Base-by-base conservation (phyloP, 2,797 vertebrate genomes). In the Phoeniculus purpureus region DNA sequence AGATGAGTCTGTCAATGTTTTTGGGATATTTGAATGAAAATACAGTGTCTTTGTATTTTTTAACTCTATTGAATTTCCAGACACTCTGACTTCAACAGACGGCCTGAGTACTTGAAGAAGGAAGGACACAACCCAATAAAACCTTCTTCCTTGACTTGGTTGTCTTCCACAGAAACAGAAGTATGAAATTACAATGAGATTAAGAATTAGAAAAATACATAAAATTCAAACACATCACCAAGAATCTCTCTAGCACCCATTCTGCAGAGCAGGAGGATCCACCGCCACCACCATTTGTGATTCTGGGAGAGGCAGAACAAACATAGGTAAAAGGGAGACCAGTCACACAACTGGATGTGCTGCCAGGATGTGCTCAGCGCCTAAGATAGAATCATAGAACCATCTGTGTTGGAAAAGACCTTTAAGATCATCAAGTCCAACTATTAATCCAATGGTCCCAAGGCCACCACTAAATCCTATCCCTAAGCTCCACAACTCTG, bases 281-380 rank as follows among this genome's bases (percentile, higher is more conserved):
- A 81, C 5, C n/a, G 78, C 5, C 4, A 61, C 2, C 0, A 16
- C 7, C 2, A 16, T 3, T 72, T 85, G 51, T 61, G 23, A 4
- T 75, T 76, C 62, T 58, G 21, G 66, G 43, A 88, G 37, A 68
- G 25, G 40, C 3, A 89, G 45, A 20, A 7, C 0, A 3, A 84
- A 52, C 15, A 1, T 1, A 21, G 5, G 14, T 12, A 27, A 47
- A 86, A 27, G 5, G 59, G 65, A 40, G 4, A 61, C 23, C 26
- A 74, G 56, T 9, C 0, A 1, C 3, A 34, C 0, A 3, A 43
- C 16, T 9, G 13, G 37, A 55, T 23, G 66, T 0, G 3, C 18
- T 74, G 15, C 54, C 71, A 70, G 58, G 45, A 61, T 40, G 51
- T 87, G 25, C 31, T 59, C 29, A 18, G 67, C 32, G 32, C 54